phyloP scores from a whole-genome alignment of 2,113 vertebrate species.

The Misgurnus anguillicaudatus region DNA sequence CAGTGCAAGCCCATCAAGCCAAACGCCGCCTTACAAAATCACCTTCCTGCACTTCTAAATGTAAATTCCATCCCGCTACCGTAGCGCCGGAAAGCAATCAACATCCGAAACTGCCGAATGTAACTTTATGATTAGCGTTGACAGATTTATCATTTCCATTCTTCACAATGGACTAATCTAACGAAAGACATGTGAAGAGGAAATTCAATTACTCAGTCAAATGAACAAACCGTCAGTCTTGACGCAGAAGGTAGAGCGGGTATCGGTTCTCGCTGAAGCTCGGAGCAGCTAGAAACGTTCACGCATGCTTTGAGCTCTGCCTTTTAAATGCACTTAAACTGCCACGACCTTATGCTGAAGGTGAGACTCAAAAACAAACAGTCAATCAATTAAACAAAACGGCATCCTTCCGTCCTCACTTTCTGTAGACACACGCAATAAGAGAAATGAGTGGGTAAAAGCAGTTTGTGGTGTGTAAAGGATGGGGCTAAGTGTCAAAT shows the following conservation, averaged over 20 bases:
- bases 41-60: not conserved
- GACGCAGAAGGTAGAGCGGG: not conserved
- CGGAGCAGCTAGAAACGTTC: slow-evolving; percentile 10
- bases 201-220: slow-evolving; percentile 33
- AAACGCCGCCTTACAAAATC: slow-evolving; percentile 4
- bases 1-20: not conserved
- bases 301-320: not conserved
- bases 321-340: slow-evolving; percentile 22
- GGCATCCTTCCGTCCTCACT: slow-evolving; percentile 6
- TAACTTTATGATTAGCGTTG: slow-evolving; percentile 34
- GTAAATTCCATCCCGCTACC: slow-evolving; percentile 23
- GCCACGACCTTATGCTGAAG: slow-evolving; percentile 12
- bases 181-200: slow-evolving; percentile 39
- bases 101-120: slow-evolving; percentile 10
- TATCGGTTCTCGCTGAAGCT: slow-evolving; percentile 3
- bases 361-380: slow-evolving; percentile 36
- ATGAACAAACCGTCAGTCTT: slow-evolving; percentile 1
- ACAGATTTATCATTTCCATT: slow-evolving; percentile 21
- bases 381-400: slow-evolving; percentile 39
- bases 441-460: slow-evolving; percentile 31
- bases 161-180: slow-evolving; percentile 19
- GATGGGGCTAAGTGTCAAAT: slow-evolving; percentile 24
- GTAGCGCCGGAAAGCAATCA: slow-evolving; percentile 34
- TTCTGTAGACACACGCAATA: slow-evolving; percentile 22
- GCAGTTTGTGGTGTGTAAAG: slow-evolving; percentile 37